Evolutionary conservation across 2,797 vertebrate species (phyloP).

Genomic region (Crocodylus rhombifer): DNA sequence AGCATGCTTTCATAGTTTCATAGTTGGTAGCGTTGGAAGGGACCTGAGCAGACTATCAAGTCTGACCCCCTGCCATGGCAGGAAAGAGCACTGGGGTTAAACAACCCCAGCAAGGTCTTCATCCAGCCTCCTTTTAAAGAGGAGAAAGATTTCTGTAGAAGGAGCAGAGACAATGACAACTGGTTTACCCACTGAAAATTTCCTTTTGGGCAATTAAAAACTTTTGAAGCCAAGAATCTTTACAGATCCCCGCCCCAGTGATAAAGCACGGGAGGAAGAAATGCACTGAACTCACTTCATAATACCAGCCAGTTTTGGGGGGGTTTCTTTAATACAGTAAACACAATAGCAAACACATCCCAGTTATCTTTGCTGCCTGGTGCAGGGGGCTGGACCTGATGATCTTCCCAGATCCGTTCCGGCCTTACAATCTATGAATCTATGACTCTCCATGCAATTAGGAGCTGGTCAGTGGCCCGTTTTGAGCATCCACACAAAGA

Average conservation of each 20-base stretch:
- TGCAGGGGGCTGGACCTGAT: too few species aligned
- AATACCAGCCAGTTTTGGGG: too few species aligned
- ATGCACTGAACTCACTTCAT: not conserved
- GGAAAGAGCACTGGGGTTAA: too few species aligned
- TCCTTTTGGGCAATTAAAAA: accelerated
- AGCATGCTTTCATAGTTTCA: not conserved
- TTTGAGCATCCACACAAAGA: not conserved
- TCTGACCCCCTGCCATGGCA: too few species aligned
- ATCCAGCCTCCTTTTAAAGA: too few species aligned
- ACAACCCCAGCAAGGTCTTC: too few species aligned
- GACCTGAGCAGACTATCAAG: too few species aligned
- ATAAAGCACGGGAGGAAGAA: not conserved
- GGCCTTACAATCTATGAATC: too few species aligned
- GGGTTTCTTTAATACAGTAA: not conserved
- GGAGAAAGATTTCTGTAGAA: not conserved
- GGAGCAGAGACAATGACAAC: not conserved
- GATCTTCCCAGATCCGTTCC: too few species aligned
- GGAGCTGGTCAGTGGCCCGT: not conserved
- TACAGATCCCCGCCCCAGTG: not conserved
- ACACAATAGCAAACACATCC: not conserved
- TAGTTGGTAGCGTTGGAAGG: too few species aligned
- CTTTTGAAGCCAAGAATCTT: accelerated
- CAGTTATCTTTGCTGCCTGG: not conserved
- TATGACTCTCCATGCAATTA: not conserved
- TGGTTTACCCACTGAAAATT: not conserved